These are phyloP conservation scores for Scopus umbretta DNA, from an alignment of 2,113 vertebrate genomes.

Conservation along the genomic window DNA sequence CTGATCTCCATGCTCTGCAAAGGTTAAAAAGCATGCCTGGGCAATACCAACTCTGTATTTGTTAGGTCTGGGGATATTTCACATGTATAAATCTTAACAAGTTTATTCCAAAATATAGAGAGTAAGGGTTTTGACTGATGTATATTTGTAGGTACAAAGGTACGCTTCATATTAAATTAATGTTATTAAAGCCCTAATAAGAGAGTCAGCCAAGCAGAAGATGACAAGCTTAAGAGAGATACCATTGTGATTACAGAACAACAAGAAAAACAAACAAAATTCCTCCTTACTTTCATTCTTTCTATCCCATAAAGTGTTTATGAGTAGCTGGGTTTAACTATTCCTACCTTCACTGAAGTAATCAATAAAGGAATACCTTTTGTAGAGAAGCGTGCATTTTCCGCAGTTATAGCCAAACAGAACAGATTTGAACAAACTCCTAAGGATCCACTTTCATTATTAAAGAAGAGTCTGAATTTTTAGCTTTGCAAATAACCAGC, in stretches of 20 bases:
- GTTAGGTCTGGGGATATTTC: background rate
- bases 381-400: background rate
- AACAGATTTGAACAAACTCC: slow-evolving; percentile 14
- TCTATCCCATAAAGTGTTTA: slow-evolving; percentile 8
- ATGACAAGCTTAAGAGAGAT: slow-evolving; percentile 16
- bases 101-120: slow-evolving; percentile 5
- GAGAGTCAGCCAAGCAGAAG: slow-evolving; percentile 9
- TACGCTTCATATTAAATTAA: background rate
- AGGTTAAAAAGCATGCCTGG: background rate
- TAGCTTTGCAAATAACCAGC: slow-evolving; percentile 21
- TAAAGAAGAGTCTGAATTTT: slow-evolving; percentile 30
- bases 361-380: background rate
- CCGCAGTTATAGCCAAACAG: background rate
- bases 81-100: background rate
- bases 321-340: background rate
- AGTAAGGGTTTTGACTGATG: background rate
- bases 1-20: background rate
- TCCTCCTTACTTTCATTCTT: background rate
- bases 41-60: background rate
- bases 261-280: slow-evolving; percentile 28
- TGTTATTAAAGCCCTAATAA: slow-evolving; percentile 12
- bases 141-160: background rate
- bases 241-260: slow-evolving; percentile 9
- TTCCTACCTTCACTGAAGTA: background rate
- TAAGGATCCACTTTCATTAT: background rate